Percentiles rank a stretch among this genome's conserved stretches.
Evolutionary conservation across 92 coral and sea anemone species (phyloP).

Genomic region (Parazoanthus atlanticus): DNA sequence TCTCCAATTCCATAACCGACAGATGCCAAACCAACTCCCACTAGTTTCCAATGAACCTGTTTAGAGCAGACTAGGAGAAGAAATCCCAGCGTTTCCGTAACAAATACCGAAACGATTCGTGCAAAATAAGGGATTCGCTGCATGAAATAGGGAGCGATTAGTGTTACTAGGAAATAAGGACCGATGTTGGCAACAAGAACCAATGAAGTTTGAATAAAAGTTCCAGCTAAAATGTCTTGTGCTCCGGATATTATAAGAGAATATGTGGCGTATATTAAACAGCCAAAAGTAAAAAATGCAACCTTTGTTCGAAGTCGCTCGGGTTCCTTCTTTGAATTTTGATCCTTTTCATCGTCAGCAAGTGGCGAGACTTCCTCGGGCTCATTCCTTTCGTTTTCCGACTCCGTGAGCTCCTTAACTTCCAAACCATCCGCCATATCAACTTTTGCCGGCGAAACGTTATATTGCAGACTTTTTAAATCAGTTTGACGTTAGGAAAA

Average conservation of each 20-base stretch:
- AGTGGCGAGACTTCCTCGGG: neutral
- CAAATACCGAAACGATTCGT: slow-evolving; percentile 68
- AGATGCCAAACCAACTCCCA: slow-evolving; percentile 82
- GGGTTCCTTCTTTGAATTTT: slow-evolving; percentile 24
- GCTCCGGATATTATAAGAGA: slow-evolving; percentile 79
- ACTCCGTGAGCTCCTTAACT: neutral
- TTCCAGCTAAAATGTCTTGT: slow-evolving; percentile 86
- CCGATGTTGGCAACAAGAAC: slow-evolving; percentile 83
- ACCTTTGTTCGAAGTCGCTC: slow-evolving; percentile 70
- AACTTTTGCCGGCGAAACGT: neutral
- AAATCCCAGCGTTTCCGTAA: slow-evolving; percentile 69
- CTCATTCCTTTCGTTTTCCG: neutral
- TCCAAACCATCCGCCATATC: slow-evolving; percentile 23
- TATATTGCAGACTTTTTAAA: neutral
- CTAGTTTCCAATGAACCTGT: slow-evolving; percentile 73
- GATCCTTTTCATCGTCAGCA: neutral
- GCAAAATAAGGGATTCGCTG: slow-evolving; percentile 72
- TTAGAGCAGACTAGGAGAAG: slow-evolving; percentile 65
- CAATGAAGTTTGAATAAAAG: slow-evolving; percentile 81
- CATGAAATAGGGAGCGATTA: slow-evolving; percentile 81
- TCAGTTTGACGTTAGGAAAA: neutral
- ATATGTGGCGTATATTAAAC: slow-evolving; percentile 53
- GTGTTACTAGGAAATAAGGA: slow-evolving; percentile 74
- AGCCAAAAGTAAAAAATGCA: slow-evolving; percentile 70
- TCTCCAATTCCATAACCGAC: slow-evolving; percentile 83